Evolutionary conservation across 2,113 vertebrate genomes (phyloP).

Genomic region (Porphyrio hochstetteri): DNA sequence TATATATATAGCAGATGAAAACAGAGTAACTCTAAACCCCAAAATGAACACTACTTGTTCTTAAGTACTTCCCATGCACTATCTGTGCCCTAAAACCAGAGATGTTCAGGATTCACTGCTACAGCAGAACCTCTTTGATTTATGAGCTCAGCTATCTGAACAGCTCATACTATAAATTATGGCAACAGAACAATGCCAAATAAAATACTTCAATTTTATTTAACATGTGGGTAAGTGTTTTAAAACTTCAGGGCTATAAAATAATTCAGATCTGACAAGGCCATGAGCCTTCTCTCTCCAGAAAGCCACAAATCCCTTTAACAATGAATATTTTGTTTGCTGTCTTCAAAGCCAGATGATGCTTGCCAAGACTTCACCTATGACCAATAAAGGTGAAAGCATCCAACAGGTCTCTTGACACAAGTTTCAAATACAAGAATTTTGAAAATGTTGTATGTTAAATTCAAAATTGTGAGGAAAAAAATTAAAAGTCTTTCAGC

Average conservation of each 20-base stretch:
- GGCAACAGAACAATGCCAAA: not conserved
- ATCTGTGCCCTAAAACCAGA: not conserved
- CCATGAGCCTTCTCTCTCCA: not conserved
- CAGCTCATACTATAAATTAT: not conserved
- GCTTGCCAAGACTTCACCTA: not conserved
- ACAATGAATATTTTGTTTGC: not conserved
- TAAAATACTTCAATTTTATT: not conserved
- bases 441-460: not conserved
- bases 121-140: not conserved
- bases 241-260: not conserved
- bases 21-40: not conserved
- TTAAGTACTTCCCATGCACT: not conserved
- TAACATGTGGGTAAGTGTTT: not conserved
- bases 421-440: not conserved
- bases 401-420: not conserved
- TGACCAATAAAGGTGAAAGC: not conserved
- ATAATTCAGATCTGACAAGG: not conserved
- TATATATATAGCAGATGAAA: not conserved
- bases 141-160: not conserved
- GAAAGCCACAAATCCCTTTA: not conserved
- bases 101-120: not conserved
- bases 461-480: not conserved
- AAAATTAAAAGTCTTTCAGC: not conserved
- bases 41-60: not conserved
- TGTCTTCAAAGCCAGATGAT: not conserved